A percentile compares a stretch with the other conserved stretches of the same genome.
phyloP scores from a whole-genome alignment of 2,113 vertebrate genomes.

The Haemorhous mexicanus region DNA sequence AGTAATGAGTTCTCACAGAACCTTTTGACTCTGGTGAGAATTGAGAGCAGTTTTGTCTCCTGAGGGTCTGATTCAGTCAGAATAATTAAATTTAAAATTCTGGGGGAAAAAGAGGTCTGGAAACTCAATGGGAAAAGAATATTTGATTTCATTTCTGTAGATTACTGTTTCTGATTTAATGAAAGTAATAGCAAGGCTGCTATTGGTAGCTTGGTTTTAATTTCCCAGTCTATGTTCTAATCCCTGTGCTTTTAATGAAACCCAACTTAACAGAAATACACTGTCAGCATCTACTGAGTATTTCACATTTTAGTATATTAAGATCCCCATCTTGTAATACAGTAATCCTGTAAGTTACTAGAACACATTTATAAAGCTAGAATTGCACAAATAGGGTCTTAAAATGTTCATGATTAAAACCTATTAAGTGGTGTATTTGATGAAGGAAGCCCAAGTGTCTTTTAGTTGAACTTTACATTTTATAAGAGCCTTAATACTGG shows the following conservation, averaged over 20 bases:
- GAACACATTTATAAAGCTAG: not conserved
- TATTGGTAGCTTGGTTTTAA: not conserved
- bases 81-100: not conserved
- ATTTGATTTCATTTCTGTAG: not conserved
- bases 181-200: not conserved
- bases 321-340: not conserved
- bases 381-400: not conserved
- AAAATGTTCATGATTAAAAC: not conserved
- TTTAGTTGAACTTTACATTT: not conserved
- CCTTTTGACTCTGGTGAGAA: not conserved
- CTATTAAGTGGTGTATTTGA: not conserved
- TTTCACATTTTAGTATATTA: not conserved
- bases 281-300: not conserved
- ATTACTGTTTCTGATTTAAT: not conserved
- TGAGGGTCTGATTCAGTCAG: not conserved
- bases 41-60: not conserved
- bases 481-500: slow-evolving; percentile 39
- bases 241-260: not conserved
- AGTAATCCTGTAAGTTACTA: not conserved
- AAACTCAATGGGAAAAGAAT: not conserved
- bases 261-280: not conserved
- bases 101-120: not conserved
- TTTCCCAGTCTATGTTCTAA: not conserved
- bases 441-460: slow-evolving; percentile 30
- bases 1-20: not conserved